A percentile compares a stretch with the other conserved stretches of the same genome.
phyloP scores from a whole-genome alignment of 2,797 vertebrate species.

The Spea hammondii region DNA sequence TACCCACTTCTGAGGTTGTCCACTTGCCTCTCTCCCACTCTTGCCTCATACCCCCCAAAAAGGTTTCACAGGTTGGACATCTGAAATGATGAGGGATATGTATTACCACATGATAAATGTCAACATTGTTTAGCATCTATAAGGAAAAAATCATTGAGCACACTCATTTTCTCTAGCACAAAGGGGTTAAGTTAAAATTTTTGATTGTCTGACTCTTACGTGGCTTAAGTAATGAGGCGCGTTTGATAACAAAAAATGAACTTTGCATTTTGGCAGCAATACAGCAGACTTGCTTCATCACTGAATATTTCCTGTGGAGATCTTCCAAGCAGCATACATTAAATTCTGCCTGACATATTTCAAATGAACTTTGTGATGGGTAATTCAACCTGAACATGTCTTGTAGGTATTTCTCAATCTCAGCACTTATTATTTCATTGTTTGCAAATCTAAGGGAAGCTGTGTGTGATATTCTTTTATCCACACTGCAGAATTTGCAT shows the following conservation, averaged over 20 bases:
- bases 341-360: conserved; percentile 55
- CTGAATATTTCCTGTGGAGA: conserved; percentile 47
- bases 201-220: conserved; percentile 13
- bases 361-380: conserved; percentile 55
- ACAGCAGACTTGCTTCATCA: conserved; percentile 26
- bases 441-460: conserved; percentile 33
- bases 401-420: conserved; percentile 28
- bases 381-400: conserved; percentile 56
- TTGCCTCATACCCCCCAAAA: no score
- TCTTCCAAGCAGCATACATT: conserved; percentile 51
- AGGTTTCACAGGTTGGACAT: no score
- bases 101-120: no score
- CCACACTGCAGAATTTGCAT: conserved; percentile 26
- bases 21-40: no score
- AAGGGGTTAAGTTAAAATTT: conserved; percentile 4
- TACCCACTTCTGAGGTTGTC: no score
- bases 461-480: conserved; percentile 38
- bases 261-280: conserved; percentile 37
- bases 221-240: conserved; percentile 37
- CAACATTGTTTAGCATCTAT: no score
- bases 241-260: conserved; percentile 32
- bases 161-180: neutral
- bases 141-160: no score
- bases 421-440: conserved; percentile 31
- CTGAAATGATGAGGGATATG: no score